Evolutionary conservation across 2,888 invertebrate genomes (phyloP).

Genomic region (Acleris emargana): DNA sequence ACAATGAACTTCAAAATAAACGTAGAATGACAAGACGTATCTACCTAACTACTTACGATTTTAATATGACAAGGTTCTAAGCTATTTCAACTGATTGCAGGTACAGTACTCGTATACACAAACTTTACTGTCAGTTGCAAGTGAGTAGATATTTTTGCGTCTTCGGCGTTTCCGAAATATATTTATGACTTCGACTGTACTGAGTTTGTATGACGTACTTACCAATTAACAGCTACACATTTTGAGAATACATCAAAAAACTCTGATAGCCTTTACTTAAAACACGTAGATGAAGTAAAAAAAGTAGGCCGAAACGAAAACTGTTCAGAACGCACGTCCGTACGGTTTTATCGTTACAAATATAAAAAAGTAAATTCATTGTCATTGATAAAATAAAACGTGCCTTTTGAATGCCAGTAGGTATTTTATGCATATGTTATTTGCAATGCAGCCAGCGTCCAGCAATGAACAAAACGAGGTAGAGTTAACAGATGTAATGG

Average conservation of each 20-base stretch:
- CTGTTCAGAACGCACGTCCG: constrained; percentile 5
- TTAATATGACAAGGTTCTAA: too few relatives aligned
- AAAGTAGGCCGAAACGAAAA: constrained; percentile 5
- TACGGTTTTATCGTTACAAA: constrained; percentile 1
- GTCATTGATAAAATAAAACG: constrained; percentile 22
- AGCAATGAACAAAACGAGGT: constrained; percentile 6
- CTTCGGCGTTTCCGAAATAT: too few relatives aligned
- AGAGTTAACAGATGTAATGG: constrained; percentile 16
- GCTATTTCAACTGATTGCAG: too few relatives aligned
- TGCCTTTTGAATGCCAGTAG: constrained; percentile 25
- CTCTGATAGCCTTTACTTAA: constrained; percentile 11
- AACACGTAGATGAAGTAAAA: constrained; percentile 21
- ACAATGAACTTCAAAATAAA: too few relatives aligned
- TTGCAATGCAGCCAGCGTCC: not conserved
- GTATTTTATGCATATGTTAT: constrained; percentile 22
- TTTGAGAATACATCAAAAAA: not conserved
- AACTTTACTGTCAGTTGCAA: too few relatives aligned
- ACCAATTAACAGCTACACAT: too few relatives aligned
- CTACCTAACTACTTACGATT: too few relatives aligned
- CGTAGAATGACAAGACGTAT: too few relatives aligned
- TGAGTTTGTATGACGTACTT: too few relatives aligned
- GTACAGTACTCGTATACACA: too few relatives aligned
- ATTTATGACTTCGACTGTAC: too few relatives aligned
- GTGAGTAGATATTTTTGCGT: too few relatives aligned
- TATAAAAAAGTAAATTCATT: constrained; percentile 18